Conservation (phyloP, 2,113 vertebrate species). For the Danionella cerebrum region DNA sequence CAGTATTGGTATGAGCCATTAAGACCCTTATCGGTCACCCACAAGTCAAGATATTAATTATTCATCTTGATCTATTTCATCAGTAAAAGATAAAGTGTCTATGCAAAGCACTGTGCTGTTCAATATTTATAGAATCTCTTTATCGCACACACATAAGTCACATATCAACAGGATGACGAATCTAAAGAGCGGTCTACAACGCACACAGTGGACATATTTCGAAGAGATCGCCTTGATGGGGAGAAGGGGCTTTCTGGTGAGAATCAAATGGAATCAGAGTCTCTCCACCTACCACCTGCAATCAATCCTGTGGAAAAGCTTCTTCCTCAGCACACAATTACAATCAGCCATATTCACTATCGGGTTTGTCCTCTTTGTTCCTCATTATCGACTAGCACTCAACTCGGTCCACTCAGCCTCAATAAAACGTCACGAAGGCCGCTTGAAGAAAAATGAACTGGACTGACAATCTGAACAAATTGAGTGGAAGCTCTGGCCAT, state of each 20-base stretch:
- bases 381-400: constrained; percentile 9
- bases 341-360: constrained; percentile 25
- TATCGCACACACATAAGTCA: not conserved
- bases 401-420: constrained; percentile 2
- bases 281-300: constrained; percentile 31
- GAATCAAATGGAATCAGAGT: constrained; percentile 28
- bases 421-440: not conserved
- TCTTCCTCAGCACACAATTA: constrained; percentile 19
- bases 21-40: not conserved
- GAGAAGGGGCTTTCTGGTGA: constrained; percentile 23
- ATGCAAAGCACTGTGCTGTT: not conserved
- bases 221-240: not conserved
- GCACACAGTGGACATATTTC: too few species aligned
- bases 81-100: not conserved
- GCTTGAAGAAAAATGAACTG: not conserved
- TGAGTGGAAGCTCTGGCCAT: not conserved
- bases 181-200: too few species aligned
- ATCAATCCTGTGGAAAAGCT: constrained; percentile 11
- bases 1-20: not conserved
- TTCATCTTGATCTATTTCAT: constrained; percentile 3
- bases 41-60: not conserved
- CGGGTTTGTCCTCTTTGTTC: not conserved
- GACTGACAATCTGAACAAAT: not conserved
- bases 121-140: not conserved
- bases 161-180: too few species aligned